Evolutionary conservation across 2,888 invertebrate species (phyloP), one percentile per base, ranked within the genome.

Genomic region (Nysson spinosus): DNA sequence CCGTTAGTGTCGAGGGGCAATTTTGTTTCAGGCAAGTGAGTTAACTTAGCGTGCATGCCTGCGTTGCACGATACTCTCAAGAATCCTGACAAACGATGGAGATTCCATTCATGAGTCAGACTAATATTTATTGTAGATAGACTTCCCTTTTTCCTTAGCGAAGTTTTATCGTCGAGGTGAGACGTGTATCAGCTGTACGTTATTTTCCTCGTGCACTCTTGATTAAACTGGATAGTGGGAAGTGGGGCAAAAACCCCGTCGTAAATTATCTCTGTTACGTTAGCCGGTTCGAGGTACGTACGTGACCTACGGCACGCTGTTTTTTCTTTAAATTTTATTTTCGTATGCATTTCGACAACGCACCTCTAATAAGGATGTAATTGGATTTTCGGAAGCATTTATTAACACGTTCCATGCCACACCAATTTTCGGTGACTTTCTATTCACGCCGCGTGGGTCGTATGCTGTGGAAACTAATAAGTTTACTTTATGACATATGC

Each of bases 171-270:
- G 26, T n/a, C 39, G 55, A 6, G 39, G 9, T 16, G 20, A 19
- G 20, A 6, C 24, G 14, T 19, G 2, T 22, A 22, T 11, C 44
- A n/a, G 14, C 24, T 4, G 42, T 12, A 39, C 43, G 37, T 64
- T 54, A 64, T 66, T 66, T 63, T 63, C 35, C 52, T 44, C 47
- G 34, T 52, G 56, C 30, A 20, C 56, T 51, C 56, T 63, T 63
- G 56, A 66, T 63, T 63, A 57, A 56, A 64, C 64, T 26, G 54
- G 24, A 17, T 35, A 37, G 60, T 30, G 61, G 61, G 65, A 58
- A 7, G 35, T 4, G 70, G 63, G 68, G 61, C 68, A 70, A 70
- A 70, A 70, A 70, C 68, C 70, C 68, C 60, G 68, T 60, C 64
- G 60, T 70, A 61, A 62, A 67, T 70, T 66, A 66, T 72, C 64